These are phyloP conservation scores for Chrysodeixis includens DNA, from an alignment of 2,888 invertebrate genomes.

Conservation along the genomic window DNA sequence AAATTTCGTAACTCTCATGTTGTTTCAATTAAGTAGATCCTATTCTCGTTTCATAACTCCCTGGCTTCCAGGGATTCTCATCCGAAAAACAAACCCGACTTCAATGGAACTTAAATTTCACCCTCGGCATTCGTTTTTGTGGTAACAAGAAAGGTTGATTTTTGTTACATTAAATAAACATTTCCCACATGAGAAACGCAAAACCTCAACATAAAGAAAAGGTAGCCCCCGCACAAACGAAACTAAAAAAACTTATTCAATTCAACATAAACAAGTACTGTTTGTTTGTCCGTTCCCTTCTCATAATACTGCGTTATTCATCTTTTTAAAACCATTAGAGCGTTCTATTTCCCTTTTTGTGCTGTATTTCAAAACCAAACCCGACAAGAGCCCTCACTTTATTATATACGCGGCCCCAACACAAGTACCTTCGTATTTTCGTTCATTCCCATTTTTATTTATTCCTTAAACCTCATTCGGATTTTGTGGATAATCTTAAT, in stretches of 20 bases:
- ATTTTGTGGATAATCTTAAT: slow-evolving; percentile 53
- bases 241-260: slow-evolving; percentile 2
- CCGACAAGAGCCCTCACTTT: slow-evolving; percentile 25
- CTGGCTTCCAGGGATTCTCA: neutral
- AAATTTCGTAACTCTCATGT: neutral
- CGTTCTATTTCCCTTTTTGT: slow-evolving; percentile 18
- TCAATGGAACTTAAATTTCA: neutral
- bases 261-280: slow-evolving; percentile 7
- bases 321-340: slow-evolving; percentile 16
- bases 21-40: neutral
- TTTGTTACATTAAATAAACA: slow-evolving; percentile 3
- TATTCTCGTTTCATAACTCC: neutral
- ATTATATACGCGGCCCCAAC: slow-evolving; percentile 29
- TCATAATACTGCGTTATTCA: slow-evolving; percentile 17
- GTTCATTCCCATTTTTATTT: slow-evolving; percentile 47
- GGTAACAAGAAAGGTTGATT: neutral
- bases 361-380: slow-evolving; percentile 30
- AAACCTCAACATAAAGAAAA: slow-evolving; percentile 1
- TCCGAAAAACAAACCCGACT: slow-evolving; percentile 1
- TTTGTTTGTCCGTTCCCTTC: slow-evolving; percentile 3
- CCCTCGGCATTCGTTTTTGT: neutral
- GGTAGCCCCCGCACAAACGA: neutral
- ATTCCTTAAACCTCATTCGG: slow-evolving; percentile 44
- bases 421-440: slow-evolving; percentile 15
- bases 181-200: neutral